Percentiles rank a stretch among this genome's conserved stretches.
phyloP scores from a whole-genome alignment of 2,888 invertebrate genomes.

The Pyrrhosoma nymphula region DNA sequence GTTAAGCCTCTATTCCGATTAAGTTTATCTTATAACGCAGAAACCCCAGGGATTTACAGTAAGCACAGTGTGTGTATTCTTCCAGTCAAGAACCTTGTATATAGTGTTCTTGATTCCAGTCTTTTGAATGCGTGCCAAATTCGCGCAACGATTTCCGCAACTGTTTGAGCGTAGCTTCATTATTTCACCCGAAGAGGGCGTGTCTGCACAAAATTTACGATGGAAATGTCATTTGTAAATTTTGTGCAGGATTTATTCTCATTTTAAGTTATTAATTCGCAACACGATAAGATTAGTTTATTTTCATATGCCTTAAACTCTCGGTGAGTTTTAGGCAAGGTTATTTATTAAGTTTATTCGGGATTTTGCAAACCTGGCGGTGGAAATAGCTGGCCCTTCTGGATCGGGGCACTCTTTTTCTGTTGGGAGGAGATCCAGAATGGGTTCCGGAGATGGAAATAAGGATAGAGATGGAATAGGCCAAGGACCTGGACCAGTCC shows the following conservation, averaged over 20 bases:
- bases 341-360: slow-evolving; percentile 39
- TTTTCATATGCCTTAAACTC: not conserved
- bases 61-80: too few species aligned
- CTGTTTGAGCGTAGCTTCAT: slow-evolving; percentile 53
- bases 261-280: slow-evolving; percentile 5
- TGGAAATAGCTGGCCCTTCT: slow-evolving; percentile 65
- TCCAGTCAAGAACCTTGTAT: too few species aligned
- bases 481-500: slow-evolving; percentile 34
- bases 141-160: slow-evolving; percentile 15
- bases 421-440: slow-evolving; percentile 58
- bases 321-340: not conserved
- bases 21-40: too few species aligned
- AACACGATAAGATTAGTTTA: not conserved
- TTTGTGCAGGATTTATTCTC: slow-evolving; percentile 50
- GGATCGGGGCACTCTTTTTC: slow-evolving; percentile 63
- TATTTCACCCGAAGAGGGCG: slow-evolving; percentile 64
- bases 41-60: not conserved
- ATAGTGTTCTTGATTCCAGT: too few species aligned
- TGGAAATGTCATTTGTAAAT: slow-evolving; percentile 46
- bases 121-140: slow-evolving; percentile 25
- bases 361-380: slow-evolving; percentile 48
- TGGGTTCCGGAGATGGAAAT: slow-evolving; percentile 54
- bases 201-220: slow-evolving; percentile 37
- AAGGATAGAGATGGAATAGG: slow-evolving; percentile 60
- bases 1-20: too few species aligned